These are phyloP conservation scores for Bombus confusus DNA, from an alignment of 1,140 invertebrate genomes.

Conservation along the genomic window DNA sequence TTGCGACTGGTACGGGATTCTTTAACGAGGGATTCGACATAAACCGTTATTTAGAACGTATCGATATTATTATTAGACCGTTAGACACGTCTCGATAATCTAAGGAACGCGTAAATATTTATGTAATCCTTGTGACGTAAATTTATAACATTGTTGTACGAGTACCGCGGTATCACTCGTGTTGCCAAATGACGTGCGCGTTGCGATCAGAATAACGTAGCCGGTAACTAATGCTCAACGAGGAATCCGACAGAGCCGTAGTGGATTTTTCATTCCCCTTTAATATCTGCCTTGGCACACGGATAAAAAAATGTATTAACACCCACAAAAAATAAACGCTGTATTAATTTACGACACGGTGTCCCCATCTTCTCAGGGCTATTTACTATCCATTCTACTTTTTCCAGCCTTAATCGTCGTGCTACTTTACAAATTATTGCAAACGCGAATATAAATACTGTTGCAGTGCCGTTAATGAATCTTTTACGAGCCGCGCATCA, in stretches of 20 bases:
- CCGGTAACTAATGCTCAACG: constrained; percentile 1
- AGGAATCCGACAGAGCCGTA: not conserved
- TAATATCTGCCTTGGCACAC: not conserved
- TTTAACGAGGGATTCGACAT: not conserved
- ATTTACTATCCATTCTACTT: not conserved
- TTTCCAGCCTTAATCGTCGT: not conserved
- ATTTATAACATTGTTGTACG: constrained; percentile 53
- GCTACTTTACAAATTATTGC: not conserved
- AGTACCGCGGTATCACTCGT: constrained; percentile 32
- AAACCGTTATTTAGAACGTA: constrained; percentile 18
- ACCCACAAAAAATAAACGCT: not conserved
- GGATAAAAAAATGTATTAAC: not conserved
- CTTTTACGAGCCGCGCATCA: not conserved
- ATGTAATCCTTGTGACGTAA: constrained; percentile 38
- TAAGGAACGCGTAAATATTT: constrained; percentile 40
- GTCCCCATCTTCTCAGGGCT: too few species aligned
- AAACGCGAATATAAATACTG: not conserved
- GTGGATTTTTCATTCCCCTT: constrained; percentile 6
- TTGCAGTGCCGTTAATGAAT: not conserved
- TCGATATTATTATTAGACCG: constrained; percentile 43
- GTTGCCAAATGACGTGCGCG: constrained; percentile 43
- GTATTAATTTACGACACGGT: not conserved
- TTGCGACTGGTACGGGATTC: not conserved
- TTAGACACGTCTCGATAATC: constrained; percentile 5
- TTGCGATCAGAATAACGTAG: constrained; percentile 39